Base-by-base conservation (phyloP, 2,888 invertebrate species). In the Sinohyriopsis cumingii region DNA sequence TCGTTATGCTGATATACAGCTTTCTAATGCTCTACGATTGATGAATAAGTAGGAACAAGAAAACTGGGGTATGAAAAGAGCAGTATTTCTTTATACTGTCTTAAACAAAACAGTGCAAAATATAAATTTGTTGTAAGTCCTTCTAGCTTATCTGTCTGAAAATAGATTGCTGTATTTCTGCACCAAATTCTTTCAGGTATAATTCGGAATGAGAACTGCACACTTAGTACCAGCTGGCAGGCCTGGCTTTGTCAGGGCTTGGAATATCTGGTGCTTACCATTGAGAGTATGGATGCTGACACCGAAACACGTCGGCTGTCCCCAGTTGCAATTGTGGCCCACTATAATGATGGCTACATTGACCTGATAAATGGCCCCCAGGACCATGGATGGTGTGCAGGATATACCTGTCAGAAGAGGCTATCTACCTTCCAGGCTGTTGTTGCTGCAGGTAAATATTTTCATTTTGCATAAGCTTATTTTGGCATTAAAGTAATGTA, bases 341-440 rank as follows among this genome's bases (percentile, higher is more conserved):
- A 45, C 3, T 45, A 45, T 45, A 71, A 73, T 28, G 83, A 83
- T 7, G 79, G 78, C 1, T 82, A 82, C 67, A 53, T 89, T 19
- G 89, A 89, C 73, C 80, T 89, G n/a, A 79, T 89, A 22, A 89
- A 89, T 63, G 89, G 89, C 2, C 89, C 89, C 0, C 87, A 87
- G 81, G 89, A 89, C 75, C 88, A 88, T 65, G 89, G 89, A 45
- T 89, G 88, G 87, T 89, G 89, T 74, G 75, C 75, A 45, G 89
- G 89, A 1, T 89, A 89, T 70, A 87, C 89, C 1, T 89, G 89
- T 70, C 83, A 82, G 63, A 84, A 87, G 70, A 73, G 89, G 20
- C 66, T 89, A 7, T 88, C 88, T 1, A 83, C 85, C 3, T 89
- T 89, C 79, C 76, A 74, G 66, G 77, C 84, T 7, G 53, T 88